Evolutionary conservation across 2,113 vertebrate genomes (phyloP), one percentile per base, ranked within the genome.

Genomic region (Casuarius casuarius): DNA sequence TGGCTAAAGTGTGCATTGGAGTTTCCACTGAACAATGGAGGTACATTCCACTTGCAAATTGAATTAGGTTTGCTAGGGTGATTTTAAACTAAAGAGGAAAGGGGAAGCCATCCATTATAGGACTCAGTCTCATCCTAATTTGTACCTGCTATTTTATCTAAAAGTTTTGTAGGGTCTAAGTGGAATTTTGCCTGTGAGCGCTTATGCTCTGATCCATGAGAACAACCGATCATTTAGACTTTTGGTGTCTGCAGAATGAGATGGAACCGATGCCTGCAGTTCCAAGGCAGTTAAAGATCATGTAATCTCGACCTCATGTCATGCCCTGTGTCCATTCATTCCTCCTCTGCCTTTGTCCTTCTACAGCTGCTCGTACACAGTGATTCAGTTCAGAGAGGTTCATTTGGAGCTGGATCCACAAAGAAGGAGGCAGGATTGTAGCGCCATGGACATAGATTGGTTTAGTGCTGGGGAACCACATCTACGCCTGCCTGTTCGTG

Each of bases 121-220:
- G 68, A 61, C 12, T 89, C 25, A 31, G 25, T 67, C 67, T 71
- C 48, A 68, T 44, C 33, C 33, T 83, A 42, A 63, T 88, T 88
- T 94, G 54, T 86, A 74, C 67, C 40, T 84, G 40, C 77, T 89
- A 48, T 88, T 94, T 86, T 82, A 82, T 70, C 82, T 83, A 49
- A 38, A 79, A 68, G 38, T 38, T 67, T 33, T 14, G 11, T 62
- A 52, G 31, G 21, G 11, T 33, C 2, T 61, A 65, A 73, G 29
- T 46, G 68, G 35, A 70, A 73, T 82, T 91, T 91, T 85, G 18
- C 38, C 44, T 26, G 13, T 35, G 52, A 85, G 21, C 7, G 1
- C n/a, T 81, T 70, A 7, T 4, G 35, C 35, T 80, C 29, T 54
- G 33, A 7, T 72, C 58, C 4, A 8, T 58, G 29, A 84, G 35